Conservation (phyloP, 92 coral and sea anemone species). For the Diadumene lineata region DNA sequence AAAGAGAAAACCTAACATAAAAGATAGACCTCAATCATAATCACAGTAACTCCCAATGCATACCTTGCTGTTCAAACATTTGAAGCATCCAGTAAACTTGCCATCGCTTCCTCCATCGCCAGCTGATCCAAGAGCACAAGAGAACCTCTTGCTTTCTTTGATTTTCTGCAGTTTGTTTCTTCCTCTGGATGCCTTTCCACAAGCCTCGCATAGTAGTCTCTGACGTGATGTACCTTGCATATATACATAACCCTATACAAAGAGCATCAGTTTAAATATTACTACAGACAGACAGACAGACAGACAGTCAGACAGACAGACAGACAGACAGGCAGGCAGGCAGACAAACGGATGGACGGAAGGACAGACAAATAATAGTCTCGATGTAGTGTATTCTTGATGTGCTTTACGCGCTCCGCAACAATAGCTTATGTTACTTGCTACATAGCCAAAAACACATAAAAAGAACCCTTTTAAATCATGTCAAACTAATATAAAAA, state of each 20-base stretch:
- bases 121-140: constrained; percentile 71
- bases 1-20: too few relatives aligned
- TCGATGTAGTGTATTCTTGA: constrained; percentile 54
- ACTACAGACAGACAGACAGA: not conserved
- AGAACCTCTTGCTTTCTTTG: constrained; percentile 60
- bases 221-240: constrained; percentile 62
- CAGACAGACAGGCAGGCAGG: not conserved
- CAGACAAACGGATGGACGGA: not conserved
- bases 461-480: too few relatives aligned
- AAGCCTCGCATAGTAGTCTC: constrained; percentile 85
- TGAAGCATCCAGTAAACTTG: constrained; percentile 76
- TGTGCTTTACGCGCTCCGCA: constrained; percentile 81
- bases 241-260: constrained; percentile 71
- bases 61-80: constrained; percentile 91
- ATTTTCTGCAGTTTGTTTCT: constrained; percentile 76
- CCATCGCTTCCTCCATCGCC: constrained; percentile 26
- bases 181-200: constrained; percentile 85
- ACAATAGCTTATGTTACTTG: too few relatives aligned
- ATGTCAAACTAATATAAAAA: too few relatives aligned
- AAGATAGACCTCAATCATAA: not conserved
- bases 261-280: not conserved
- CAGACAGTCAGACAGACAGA: not conserved
- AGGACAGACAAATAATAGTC: constrained; percentile 57
- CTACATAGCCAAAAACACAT: too few relatives aligned
- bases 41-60: not conserved